Evolutionary conservation across 2,888 invertebrate species (phyloP).

Genomic region (Drosophila longiperda): DNA sequence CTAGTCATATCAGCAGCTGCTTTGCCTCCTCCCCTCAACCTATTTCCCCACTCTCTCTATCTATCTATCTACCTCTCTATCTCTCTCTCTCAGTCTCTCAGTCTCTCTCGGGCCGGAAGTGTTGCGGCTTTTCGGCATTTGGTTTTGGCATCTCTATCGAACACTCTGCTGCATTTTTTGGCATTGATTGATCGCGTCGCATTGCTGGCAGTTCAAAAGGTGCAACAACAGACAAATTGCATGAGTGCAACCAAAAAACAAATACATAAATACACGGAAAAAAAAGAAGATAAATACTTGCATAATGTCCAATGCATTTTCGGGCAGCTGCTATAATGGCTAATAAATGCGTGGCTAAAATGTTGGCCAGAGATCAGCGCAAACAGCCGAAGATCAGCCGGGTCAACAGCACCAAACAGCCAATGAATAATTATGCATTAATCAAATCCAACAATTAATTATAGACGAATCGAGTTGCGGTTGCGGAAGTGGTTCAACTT

Average conservation of each 20-base stretch:
- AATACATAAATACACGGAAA: background rate
- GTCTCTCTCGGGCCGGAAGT: slow-evolving; percentile 47
- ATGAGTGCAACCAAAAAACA: slow-evolving; percentile 5
- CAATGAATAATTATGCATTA: background rate
- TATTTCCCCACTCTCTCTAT: background rate
- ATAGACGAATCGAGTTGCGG: background rate
- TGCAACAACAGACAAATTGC: slow-evolving; percentile 58
- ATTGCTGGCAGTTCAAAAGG: slow-evolving; percentile 52
- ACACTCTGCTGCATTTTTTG: slow-evolving; percentile 43
- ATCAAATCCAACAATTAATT: slow-evolving; percentile 3
- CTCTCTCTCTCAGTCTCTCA: background rate
- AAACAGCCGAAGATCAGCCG: background rate
- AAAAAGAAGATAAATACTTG: background rate
- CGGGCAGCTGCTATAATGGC: slow-evolving; percentile 34
- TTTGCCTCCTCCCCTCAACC: slow-evolving; percentile 1
- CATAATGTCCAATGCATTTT: slow-evolving; percentile 32
- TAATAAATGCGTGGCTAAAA: slow-evolving; percentile 32
- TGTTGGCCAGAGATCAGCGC: slow-evolving; percentile 42
- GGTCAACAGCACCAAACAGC: slow-evolving; percentile 10
- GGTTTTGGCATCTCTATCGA: slow-evolving; percentile 40
- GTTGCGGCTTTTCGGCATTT: slow-evolving; percentile 4
- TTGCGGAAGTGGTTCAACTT: background rate
- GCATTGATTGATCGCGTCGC: slow-evolving; percentile 58
- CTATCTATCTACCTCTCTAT: background rate
- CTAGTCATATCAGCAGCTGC: slow-evolving; percentile 50